These are phyloP conservation scores for Tipula confusa DNA, from an alignment of 2,888 invertebrate species.

Conservation along the genomic window DNA sequence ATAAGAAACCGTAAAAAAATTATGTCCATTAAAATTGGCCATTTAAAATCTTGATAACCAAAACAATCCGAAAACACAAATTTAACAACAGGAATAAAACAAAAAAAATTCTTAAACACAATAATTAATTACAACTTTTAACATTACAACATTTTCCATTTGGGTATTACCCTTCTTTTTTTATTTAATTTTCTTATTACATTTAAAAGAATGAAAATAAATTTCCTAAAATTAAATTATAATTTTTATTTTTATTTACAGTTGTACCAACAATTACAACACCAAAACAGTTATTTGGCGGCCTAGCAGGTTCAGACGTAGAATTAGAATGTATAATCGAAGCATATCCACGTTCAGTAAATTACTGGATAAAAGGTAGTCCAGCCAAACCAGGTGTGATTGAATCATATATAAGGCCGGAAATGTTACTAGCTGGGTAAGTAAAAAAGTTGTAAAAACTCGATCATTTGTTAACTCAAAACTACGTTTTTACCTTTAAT, in stretches of 20 bases:
- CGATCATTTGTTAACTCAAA: not conserved
- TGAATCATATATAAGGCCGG: constrained; percentile 29
- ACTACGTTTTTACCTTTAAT: no score
- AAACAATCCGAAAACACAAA: not conserved
- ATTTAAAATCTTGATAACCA: not conserved
- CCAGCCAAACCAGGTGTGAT: not conserved
- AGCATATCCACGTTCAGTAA: constrained; percentile 34
- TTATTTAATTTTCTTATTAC: not conserved
- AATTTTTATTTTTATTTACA: not conserved
- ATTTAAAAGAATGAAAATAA: not conserved
- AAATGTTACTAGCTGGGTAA: constrained; percentile 33
- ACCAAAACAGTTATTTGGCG: constrained; percentile 33
- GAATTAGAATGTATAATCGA: constrained; percentile 33
- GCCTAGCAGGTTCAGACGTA: constrained; percentile 31
- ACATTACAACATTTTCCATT: not conserved
- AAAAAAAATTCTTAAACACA: not conserved
- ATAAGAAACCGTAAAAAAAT: not conserved
- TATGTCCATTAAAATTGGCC: constrained; percentile 3
- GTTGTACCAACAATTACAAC: constrained; percentile 34
- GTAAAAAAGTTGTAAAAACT: not conserved
- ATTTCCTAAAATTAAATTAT: not conserved
- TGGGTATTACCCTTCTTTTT: not conserved
- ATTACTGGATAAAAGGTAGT: constrained; percentile 34
- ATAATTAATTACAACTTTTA: not conserved
- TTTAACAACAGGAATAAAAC: not conserved